Base-by-base conservation (phyloP, 1,140 invertebrate species). In the Gerris buenoi region DNA sequence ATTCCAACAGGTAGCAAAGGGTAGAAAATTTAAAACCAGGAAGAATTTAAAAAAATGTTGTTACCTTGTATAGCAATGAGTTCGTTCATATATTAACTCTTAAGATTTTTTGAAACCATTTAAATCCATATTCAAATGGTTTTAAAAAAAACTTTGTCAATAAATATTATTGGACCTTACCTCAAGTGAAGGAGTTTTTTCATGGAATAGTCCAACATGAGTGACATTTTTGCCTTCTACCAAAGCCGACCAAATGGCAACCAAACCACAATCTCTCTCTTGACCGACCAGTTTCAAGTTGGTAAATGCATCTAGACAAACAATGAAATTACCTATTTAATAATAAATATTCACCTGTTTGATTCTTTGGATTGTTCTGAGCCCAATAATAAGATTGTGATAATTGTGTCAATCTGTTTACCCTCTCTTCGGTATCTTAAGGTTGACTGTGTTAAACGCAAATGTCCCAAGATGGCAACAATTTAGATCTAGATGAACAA, bases 1-100 rank as follows among this genome's bases (percentile, higher is more conserved):
- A n/a, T n/a, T n/a, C n/a, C 23, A 86, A 46, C 33, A 46, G 33
- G 18, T 10, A 46, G 33, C 33, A 46, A 46, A 10, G 5, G 33
- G 5, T 46, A 46, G 5, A 5, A 10, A 46, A 10, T 46, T n/a
- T n/a, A n/a, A n/a, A n/a, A n/a, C n/a, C n/a, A 46, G 33, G 18
- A 46, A 46, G 5, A 46, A 18, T 10, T 18, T 10, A 5, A 46
- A 46, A 46, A 46, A 46, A 10, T 46, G 18, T 46, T 10, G 5
- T 23, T 46, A 56, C 26, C 18, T 57, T 65, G 64, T 27, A 65
- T 65, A 65, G 28, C 33, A 65, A 23, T 15, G n/a, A 25, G 10
- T 25, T 57, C 15, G 18, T 46, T 56, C 10, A 14, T 46, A 18
- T 18, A 64, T 22, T 63, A 28, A n/a, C 22, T 25, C 33, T 46